phyloP scores from a whole-genome alignment of 2,113 vertebrate genomes.

The Crotalus helleri region DNA sequence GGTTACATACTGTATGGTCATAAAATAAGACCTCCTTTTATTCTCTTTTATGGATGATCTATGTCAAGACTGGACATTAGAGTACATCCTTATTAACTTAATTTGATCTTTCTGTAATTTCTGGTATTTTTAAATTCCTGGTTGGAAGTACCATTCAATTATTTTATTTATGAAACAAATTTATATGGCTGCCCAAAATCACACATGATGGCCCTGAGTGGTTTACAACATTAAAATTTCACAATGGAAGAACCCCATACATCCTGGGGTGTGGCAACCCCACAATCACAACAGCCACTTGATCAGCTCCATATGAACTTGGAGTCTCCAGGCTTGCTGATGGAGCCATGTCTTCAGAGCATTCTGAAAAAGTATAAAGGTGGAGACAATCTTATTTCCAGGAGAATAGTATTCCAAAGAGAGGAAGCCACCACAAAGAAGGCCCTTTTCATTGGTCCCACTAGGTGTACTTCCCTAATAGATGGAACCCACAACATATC shows the following conservation, averaged over 20 bases:
- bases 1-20: background rate
- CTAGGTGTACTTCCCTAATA: background rate
- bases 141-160: background rate
- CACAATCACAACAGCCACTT: background rate
- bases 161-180: background rate
- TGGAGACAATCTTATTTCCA: background rate
- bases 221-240: background rate
- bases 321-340: background rate
- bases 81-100: background rate
- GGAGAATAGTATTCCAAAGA: background rate
- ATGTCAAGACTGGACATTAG: background rate
- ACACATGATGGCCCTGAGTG: background rate
- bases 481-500: background rate
- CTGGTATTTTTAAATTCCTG: background rate
- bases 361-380: background rate
- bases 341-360: background rate
- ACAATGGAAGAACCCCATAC: background rate
- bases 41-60: background rate
- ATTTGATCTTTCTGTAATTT: background rate
- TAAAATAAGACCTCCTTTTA: background rate
- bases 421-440: background rate
- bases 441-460: background rate
- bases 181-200: background rate
- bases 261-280: background rate
- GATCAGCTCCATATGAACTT: background rate